These are phyloP conservation scores for Drymodes brunneopygia DNA, from an alignment of 2,113 vertebrate species.

Conservation along the genomic window DNA sequence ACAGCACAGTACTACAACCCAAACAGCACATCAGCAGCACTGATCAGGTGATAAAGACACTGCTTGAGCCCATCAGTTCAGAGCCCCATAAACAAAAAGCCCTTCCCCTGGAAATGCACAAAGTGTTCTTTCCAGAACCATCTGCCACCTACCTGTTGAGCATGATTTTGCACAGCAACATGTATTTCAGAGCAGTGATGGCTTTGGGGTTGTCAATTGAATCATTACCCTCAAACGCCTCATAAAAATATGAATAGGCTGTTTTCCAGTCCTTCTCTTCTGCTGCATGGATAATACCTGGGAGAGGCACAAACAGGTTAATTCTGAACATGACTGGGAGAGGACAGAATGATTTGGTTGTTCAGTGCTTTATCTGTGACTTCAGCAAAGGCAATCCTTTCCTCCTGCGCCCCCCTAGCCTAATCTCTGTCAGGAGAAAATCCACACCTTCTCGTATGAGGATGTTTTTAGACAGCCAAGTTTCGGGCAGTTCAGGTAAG, in stretches of 20 bases:
- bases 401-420: not conserved
- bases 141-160: slow-evolving; percentile 84
- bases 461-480: not conserved
- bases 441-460: not conserved
- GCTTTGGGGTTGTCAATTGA: slow-evolving; percentile 94
- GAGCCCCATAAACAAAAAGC: not conserved
- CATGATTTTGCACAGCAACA: slow-evolving; percentile 99
- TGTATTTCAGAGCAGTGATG: slow-evolving; percentile 97
- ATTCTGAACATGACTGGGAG: not conserved
- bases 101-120: not conserved
- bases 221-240: slow-evolving; percentile 98
- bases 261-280: slow-evolving; percentile 99
- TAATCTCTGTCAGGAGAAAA: not conserved
- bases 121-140: not conserved
- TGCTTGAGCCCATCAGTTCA: not conserved
- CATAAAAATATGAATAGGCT: slow-evolving; percentile 97
- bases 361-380: not conserved
- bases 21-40: not conserved
- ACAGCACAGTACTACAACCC: not conserved
- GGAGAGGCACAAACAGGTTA: not conserved
- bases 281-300: slow-evolving; percentile 97
- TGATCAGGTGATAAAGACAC: not conserved
- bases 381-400: not conserved
- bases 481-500: not conserved
- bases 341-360: not conserved